Evolutionary conservation across 2,113 vertebrate genomes (phyloP), one percentile per base, ranked within the genome.

Genomic region (Picathartes gymnocephalus): DNA sequence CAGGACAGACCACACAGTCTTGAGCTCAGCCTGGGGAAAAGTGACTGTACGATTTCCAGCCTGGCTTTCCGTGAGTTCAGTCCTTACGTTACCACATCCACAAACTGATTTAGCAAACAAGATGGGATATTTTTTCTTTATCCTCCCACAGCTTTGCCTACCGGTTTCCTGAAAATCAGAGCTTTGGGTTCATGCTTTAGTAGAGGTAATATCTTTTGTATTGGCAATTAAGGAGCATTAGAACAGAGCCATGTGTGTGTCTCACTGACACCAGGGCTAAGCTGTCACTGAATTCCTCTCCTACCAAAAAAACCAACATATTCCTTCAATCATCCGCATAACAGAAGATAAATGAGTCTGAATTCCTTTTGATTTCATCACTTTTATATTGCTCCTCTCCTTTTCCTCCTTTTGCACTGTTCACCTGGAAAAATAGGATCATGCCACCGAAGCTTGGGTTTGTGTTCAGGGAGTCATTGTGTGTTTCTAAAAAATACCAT

Each of bases 1-100:
- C 91, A 95, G 95, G 95, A 92, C 88, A 95, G 92, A 95, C 92
- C 88, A 93, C 74, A 91, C 91, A 93, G 70, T 91, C 95, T 93
- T 94, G 85, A 93, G 90, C 92, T 94, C 76, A 88, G 62, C 62
- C 47, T 65, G 86, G 54, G 69, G 81, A 90, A 60, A 82, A 94
- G 61, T 1, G 5, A 66, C 85, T 77, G 17, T 37, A 60, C 0
- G 1, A 51, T 77, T 95, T 95, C 87, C 64, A 96, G 58, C 71
- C 11, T 24, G 72, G 86, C n/a, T 96, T 93, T 90, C 0, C 1
- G 48, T 28, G 83, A 87, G 73, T 94, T 94, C 80, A 94, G 65
- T 72, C 80, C 57, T 91, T 74, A 33, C 1, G 5, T 88, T 90
- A 18, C 94, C 85, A 62, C 76, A 83, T 83, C 71, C 90, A 88